Evolutionary conservation across 1,140 invertebrate species (phyloP).

Genomic region (Drosophila subpulchrella): DNA sequence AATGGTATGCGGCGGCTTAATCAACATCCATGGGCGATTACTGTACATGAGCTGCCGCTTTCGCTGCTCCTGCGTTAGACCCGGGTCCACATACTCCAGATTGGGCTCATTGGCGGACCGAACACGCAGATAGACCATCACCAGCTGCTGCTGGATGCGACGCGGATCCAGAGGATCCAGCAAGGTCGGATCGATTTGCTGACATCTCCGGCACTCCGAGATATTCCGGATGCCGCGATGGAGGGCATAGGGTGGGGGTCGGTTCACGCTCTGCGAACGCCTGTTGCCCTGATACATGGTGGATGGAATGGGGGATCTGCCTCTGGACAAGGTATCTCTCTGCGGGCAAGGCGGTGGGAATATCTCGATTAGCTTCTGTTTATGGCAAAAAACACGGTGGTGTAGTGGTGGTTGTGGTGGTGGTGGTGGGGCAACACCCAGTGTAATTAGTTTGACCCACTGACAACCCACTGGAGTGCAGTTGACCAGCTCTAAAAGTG

Average conservation of each 20-base stretch:
- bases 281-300: neutral
- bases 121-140: neutral
- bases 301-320: neutral
- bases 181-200: neutral
- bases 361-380: constrained; percentile 21
- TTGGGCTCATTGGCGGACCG: neutral
- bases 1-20: neutral
- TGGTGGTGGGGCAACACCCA: constrained; percentile 3
- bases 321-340: neutral
- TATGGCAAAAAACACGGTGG: neutral
- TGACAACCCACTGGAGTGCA: constrained; percentile 23
- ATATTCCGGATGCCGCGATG: neutral
- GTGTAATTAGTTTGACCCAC: constrained; percentile 72
- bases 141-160: neutral
- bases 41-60: too few relatives aligned
- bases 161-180: neutral
- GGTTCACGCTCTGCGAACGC: neutral
- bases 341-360: constrained; percentile 3
- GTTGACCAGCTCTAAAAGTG: neutral
- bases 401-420: neutral
- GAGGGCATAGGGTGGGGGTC: neutral
- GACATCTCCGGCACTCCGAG: neutral
- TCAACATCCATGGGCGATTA: neutral
- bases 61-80: too few relatives aligned
- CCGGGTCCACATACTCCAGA: too few relatives aligned